A percentile compares a stretch with the other conserved stretches of the same genome.
Evolutionary conservation across 2,888 invertebrate genomes (phyloP).

Genomic region (Xestia xanthographa): DNA sequence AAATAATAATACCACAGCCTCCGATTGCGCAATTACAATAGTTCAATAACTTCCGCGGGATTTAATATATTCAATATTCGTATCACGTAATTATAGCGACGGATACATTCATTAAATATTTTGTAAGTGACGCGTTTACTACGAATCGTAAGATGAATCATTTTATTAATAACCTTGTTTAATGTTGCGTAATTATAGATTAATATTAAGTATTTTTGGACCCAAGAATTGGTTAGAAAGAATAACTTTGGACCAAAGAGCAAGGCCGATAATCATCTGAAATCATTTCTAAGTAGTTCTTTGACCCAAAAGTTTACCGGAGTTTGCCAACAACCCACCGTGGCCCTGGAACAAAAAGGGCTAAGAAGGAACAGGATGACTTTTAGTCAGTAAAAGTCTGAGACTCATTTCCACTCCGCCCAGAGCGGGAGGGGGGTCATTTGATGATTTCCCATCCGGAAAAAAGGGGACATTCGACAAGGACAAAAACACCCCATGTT

Average conservation of each 20-base stretch:
- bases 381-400: too few species aligned
- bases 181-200: constrained; percentile 57
- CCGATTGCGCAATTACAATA: constrained; percentile 58
- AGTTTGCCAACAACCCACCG: neutral
- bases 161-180: constrained; percentile 36
- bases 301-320: neutral
- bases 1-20: constrained; percentile 36
- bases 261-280: neutral
- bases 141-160: constrained; percentile 56
- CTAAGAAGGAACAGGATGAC: too few species aligned
- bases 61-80: constrained; percentile 60
- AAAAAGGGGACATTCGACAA: neutral
- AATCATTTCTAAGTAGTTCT: neutral
- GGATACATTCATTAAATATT: constrained; percentile 53
- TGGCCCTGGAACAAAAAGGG: too few species aligned
- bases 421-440: too few species aligned
- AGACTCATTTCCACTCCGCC: too few species aligned
- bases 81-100: constrained; percentile 48
- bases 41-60: constrained; percentile 63
- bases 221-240: neutral
- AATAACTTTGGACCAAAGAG: constrained; percentile 5
- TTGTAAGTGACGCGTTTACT: constrained; percentile 53
- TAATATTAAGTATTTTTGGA: constrained; percentile 1
- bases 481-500: neutral
- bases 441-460: too few species aligned